phyloP scores from a whole-genome alignment of 2,113 vertebrate genomes.

The Natator depressus region DNA sequence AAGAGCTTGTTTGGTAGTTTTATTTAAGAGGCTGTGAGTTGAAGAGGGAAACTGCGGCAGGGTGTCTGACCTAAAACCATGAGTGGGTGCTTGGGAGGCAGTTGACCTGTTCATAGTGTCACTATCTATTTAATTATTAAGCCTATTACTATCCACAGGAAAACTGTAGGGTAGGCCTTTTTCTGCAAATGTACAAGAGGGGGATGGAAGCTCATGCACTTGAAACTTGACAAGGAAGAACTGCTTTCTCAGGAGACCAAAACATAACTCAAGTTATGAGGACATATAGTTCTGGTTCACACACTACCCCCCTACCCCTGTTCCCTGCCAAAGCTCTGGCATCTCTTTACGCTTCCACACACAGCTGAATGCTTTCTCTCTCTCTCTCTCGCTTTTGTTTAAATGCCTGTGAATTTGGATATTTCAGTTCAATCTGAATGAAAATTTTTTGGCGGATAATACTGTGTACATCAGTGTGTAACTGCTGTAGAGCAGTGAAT shows the following conservation, averaged over 20 bases:
- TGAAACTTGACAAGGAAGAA: conserved; percentile 12
- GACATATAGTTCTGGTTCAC: neutral
- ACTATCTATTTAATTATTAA: neutral
- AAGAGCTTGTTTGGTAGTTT: neutral
- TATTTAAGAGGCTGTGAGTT: neutral
- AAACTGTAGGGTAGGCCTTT: neutral
- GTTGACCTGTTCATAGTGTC: neutral
- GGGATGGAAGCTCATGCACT: neutral
- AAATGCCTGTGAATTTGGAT: neutral
- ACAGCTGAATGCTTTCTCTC: neutral
- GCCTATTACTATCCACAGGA: rapidly evolving
- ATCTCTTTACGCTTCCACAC: neutral
- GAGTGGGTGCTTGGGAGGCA: neutral
- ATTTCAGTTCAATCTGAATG: neutral
- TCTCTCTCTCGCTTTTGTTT: neutral
- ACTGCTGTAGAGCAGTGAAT: neutral
- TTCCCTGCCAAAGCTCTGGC: neutral
- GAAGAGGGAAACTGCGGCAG: neutral
- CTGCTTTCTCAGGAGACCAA: neutral
- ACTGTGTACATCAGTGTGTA: neutral
- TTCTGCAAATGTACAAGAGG: neutral
- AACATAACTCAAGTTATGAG: neutral
- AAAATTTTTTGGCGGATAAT: neutral
- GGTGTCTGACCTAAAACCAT: neutral
- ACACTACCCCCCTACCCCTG: rapidly evolving